Evolutionary conservation across 2,888 invertebrate genomes (phyloP).

Genomic region (Ceraclea dissimilis): DNA sequence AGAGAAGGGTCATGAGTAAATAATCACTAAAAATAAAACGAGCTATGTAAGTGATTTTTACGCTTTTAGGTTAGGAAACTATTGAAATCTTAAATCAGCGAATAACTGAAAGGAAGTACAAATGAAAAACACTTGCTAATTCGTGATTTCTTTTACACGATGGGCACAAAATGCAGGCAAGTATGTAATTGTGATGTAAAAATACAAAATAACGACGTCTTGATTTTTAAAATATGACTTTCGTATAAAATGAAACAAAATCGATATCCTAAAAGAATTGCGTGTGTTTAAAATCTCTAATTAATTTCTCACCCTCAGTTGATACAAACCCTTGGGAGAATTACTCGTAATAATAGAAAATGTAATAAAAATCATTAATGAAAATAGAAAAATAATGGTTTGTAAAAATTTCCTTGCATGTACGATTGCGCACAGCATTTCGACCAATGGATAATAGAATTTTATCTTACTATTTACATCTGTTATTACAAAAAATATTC

Average conservation of each 20-base stretch:
- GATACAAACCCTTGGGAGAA: not conserved
- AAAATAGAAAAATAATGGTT: not conserved
- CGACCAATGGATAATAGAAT: not conserved
- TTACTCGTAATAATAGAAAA: not conserved
- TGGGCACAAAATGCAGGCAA: too few species aligned
- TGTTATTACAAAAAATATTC: not conserved
- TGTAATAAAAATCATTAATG: constrained; percentile 1
- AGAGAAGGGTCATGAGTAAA: too few species aligned
- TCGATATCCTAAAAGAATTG: not conserved
- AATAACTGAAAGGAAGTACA: too few species aligned
- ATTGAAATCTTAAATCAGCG: too few species aligned
- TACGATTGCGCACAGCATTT: constrained; percentile 12
- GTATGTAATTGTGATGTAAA: too few species aligned
- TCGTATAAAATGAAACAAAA: not conserved
- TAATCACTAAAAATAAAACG: too few species aligned
- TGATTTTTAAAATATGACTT: not conserved
- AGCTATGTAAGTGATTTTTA: too few species aligned
- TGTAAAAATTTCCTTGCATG: constrained; percentile 10
- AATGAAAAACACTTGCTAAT: too few species aligned
- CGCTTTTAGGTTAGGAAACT: too few species aligned
- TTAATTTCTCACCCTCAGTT: constrained; percentile 4
- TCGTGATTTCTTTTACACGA: too few species aligned
- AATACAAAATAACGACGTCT: too few species aligned
- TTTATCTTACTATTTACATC: not conserved
- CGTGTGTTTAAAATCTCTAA: not conserved